phyloP scores from a whole-genome alignment of 2,888 invertebrate species.

The Ectemnius lituratus region DNA sequence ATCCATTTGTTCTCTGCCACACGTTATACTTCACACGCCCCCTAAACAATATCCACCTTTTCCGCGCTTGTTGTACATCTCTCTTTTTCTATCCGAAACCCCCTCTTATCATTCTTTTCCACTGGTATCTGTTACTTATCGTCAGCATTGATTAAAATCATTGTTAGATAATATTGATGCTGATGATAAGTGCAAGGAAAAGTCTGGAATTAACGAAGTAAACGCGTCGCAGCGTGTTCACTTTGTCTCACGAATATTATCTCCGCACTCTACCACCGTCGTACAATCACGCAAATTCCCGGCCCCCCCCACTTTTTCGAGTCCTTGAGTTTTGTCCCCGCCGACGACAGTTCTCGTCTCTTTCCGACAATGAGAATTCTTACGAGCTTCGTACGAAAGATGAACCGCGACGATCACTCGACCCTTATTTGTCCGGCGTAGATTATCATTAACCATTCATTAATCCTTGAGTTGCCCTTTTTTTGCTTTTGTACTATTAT shows the following conservation, averaged over 20 bases:
- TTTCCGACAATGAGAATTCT: constrained; percentile 28
- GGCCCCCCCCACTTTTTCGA: not conserved
- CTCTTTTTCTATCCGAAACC: not conserved
- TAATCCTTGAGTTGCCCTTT: too few species aligned
- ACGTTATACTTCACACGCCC: constrained; percentile 6
- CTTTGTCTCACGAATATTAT: too few species aligned
- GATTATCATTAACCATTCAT: not conserved
- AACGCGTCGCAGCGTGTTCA: too few species aligned
- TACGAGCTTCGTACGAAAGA: constrained; percentile 60
- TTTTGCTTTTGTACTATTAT: too few species aligned
- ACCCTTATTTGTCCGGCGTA: constrained; percentile 66
- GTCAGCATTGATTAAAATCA: too few species aligned
- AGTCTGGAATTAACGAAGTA: too few species aligned
- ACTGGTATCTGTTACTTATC: not conserved
- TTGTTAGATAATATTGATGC: too few species aligned
- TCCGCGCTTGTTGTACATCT: constrained; percentile 1
- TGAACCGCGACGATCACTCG: constrained; percentile 62
- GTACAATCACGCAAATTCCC: not conserved
- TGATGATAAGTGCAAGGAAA: too few species aligned
- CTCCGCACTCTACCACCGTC: too few species aligned
- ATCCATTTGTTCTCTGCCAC: constrained; percentile 22
- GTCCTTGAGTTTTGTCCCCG: not conserved
- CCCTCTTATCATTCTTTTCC: not conserved
- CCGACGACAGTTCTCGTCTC: constrained; percentile 25
- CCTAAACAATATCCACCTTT: constrained; percentile 22